Percentiles rank a stretch among this genome's conserved stretches.
These are phyloP conservation scores for Aspidiotus destructor DNA, from an alignment of 2,888 invertebrate genomes.

Conservation along the genomic window DNA sequence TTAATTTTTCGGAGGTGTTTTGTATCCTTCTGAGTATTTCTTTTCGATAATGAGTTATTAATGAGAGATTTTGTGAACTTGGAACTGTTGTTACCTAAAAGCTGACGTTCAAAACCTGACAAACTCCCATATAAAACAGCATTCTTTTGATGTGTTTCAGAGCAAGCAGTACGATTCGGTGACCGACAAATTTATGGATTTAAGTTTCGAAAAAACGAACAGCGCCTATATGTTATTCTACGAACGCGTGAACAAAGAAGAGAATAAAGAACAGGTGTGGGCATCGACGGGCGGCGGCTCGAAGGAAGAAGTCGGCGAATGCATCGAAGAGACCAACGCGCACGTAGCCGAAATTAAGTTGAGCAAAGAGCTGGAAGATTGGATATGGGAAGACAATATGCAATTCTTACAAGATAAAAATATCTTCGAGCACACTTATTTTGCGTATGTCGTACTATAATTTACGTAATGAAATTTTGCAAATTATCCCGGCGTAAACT, in stretches of 20 bases:
- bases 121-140: too few relatives aligned
- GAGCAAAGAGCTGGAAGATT: constrained; percentile 74
- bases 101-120: too few relatives aligned
- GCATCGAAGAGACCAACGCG: constrained; percentile 37
- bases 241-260: constrained; percentile 52
- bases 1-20: too few relatives aligned
- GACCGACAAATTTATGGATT: constrained; percentile 93
- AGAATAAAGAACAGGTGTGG: constrained; percentile 38
- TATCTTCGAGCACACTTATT: constrained; percentile 91
- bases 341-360: constrained; percentile 46
- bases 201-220: constrained; percentile 94
- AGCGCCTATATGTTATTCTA: constrained; percentile 97
- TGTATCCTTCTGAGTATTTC: too few relatives aligned
- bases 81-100: too few relatives aligned
- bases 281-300: constrained; percentile 42
- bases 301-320: constrained; percentile 38
- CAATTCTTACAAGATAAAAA: constrained; percentile 90
- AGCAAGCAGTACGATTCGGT: constrained; percentile 95
- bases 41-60: too few relatives aligned
- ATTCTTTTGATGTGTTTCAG: constrained; percentile 44
- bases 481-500: too few relatives aligned
- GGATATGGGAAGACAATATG: constrained; percentile 97
- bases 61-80: too few relatives aligned
- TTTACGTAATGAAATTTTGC: too few relatives aligned
- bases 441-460: constrained; percentile 56